Evolutionary conservation across 2,797 vertebrate genomes (phyloP), one percentile per base, ranked within the genome.

Genomic region (Gadopsis bispinosus): DNA sequence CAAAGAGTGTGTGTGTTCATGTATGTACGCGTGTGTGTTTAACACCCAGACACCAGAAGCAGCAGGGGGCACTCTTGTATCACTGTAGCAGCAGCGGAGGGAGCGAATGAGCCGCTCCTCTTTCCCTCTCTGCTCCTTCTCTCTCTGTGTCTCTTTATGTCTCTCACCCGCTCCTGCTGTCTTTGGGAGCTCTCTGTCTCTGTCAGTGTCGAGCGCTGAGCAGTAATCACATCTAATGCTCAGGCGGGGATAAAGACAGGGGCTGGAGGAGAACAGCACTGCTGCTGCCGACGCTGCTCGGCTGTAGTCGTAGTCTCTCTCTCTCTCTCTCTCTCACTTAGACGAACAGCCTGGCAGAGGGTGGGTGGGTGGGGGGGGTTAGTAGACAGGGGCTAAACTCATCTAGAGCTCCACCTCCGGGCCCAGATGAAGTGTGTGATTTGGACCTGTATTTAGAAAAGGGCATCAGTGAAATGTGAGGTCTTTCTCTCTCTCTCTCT

Each of bases 11-110:
- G 73, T 66, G 58, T 74, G 47, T 75, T 51, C 47, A 29, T 58
- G 33, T 73, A 20, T 64, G 43, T 39, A 37, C 14, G 22, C 26
- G 29, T 72, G 73, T 70, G 75, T 86, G 67, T 87, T 84, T 69
- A 84, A 83, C 77, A 80, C 48, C 55, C 76, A 66, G 87, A 89
- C 64, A 81, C 26, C 10, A 76, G 75, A 75, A 90, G 88, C 98
- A 95, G 94, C 91, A 96, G 98, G 96, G 97, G 98, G 96, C 96
- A 97, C 91, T 97, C 96, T 99, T 98, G 96, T 94, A 96, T 96
- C 92, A 92, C 90, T 70, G 83, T 87, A 92, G 88, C 83, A 64
- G 81, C 76, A 56, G 74, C 73, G 7, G 48, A 61, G 76, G 73
- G 65, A 76, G 68, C 7, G 47, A 71, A 70, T 78, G 77, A 85